These are phyloP conservation scores for Falco naumanni DNA, from an alignment of 2,797 vertebrate species.

Conservation along the genomic window DNA sequence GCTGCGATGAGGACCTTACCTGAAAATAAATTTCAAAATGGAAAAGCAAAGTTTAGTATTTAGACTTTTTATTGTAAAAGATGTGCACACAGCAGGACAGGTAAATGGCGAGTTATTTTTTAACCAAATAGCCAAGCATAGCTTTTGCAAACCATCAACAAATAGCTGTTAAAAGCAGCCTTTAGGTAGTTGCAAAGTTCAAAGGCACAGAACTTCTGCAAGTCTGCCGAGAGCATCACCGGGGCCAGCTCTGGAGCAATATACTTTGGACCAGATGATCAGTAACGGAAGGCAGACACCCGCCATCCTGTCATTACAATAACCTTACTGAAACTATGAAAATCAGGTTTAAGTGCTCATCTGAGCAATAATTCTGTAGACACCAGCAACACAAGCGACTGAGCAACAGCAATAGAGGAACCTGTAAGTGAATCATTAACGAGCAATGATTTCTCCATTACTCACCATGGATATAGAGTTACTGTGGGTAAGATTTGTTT, in stretches of 20 bases:
- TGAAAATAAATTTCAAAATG: background rate
- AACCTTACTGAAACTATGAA: background rate
- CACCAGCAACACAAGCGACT: slow-evolving; percentile 5
- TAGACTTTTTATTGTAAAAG: background rate
- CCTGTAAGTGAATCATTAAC: slow-evolving; percentile 65
- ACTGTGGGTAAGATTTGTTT: background rate
- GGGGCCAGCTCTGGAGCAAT: background rate
- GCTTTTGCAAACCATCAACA: background rate
- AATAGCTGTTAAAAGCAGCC: background rate
- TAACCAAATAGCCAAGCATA: background rate
- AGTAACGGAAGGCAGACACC: background rate
- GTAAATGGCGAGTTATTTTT: background rate
- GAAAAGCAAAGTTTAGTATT: background rate
- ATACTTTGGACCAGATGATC: background rate
- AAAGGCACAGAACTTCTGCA: background rate
- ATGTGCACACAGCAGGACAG: background rate
- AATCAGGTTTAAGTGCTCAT: background rate
- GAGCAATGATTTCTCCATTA: slow-evolving; percentile 58
- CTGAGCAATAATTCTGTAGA: background rate
- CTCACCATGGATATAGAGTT: slow-evolving; percentile 32
- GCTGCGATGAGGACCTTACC: background rate
- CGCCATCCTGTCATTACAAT: background rate
- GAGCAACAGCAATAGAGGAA: slow-evolving; percentile 41
- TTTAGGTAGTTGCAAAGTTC: background rate
- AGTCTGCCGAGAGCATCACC: background rate